Evolutionary conservation across 2,888 invertebrate species (phyloP).

Genomic region (Cylloceria caligata): DNA sequence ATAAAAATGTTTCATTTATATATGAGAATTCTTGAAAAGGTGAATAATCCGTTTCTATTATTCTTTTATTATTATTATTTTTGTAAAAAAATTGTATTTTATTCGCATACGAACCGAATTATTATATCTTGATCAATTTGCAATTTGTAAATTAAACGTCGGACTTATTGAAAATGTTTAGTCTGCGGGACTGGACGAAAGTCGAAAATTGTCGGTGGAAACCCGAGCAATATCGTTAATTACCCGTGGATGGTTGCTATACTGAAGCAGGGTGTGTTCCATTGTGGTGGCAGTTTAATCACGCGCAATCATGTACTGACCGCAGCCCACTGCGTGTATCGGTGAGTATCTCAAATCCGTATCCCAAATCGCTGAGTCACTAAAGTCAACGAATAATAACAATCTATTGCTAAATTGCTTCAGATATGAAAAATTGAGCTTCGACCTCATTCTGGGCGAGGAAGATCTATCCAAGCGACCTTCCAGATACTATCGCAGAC

Average conservation of each 20-base stretch:
- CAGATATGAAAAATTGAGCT: slow-evolving; percentile 78
- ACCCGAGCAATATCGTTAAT: slow-evolving; percentile 88
- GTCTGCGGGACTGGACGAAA: slow-evolving; percentile 87
- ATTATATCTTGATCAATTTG: too few relatives aligned
- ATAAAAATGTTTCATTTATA: slow-evolving; percentile 24
- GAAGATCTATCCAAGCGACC: too few relatives aligned
- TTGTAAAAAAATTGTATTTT: too few relatives aligned
- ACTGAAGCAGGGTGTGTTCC: slow-evolving; percentile 88
- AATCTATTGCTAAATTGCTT: slow-evolving; percentile 42
- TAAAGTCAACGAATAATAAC: background rate
- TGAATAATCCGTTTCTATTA: background rate
- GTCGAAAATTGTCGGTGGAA: slow-evolving; percentile 90
- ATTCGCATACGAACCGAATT: too few relatives aligned
- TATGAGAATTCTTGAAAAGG: background rate
- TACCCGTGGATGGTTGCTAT: slow-evolving; percentile 92
- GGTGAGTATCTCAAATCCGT: slow-evolving; percentile 87
- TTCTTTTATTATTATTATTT: background rate
- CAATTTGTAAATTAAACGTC: background rate
- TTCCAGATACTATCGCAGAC: slow-evolving; percentile 78
- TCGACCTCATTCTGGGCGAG: slow-evolving; percentile 78
- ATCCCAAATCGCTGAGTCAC: background rate
- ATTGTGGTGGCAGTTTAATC: slow-evolving; percentile 91
- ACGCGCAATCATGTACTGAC: slow-evolving; percentile 90
- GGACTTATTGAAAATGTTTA: slow-evolving; percentile 71
- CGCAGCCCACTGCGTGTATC: slow-evolving; percentile 91